Evolutionary conservation across 2,113 vertebrate genomes (phyloP), one percentile per base, ranked within the genome.

Genomic region (Esox niger): DNA sequence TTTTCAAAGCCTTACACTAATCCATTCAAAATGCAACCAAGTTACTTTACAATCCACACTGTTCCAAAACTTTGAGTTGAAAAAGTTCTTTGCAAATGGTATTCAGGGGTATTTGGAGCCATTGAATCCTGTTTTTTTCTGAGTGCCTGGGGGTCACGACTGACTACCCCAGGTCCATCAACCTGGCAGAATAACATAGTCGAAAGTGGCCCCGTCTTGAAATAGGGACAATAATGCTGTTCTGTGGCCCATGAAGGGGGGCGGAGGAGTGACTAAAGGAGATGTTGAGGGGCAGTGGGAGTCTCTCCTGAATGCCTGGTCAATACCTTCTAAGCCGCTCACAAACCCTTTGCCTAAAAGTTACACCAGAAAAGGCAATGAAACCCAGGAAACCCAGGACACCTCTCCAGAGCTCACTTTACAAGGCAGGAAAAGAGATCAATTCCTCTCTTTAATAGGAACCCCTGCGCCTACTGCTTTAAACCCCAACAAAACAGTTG

Each of bases 151-250:
- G 54, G 60, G 77, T 58, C 76, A 65, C 68, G 25, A 75, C 13
- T 68, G 80, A 73, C 76, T 83, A 79, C 81, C 66, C 77, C 65
- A 66, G 64, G 77, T 79, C 68, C 60, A 73, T 80, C 82, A 52
- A 59, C 62, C 77, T 72, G 74, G 74, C 73, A 75, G 81, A 83
- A 77, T 71, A 80, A 84, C 68, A 70, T 62, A 69, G 73, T 75
- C 71, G 46, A 23, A 54, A 59, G 75, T 55, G 30, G 66, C 64
- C 74, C 81, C 84, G 35, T 15, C 35, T 43, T 43, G 35, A 17
- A 4, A 3, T 43, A 3, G 35, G 35, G 15, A 43, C 13, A 43
- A 43, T 43, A 13, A 13, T 2, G 38, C 5, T 43, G 35, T 43
- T 43, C 11, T 43, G 35, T 43, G 35, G 35, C 15, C 35, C 35